Base-by-base conservation (phyloP, 2,113 vertebrate genomes). In the Oreochromis niloticus region DNA sequence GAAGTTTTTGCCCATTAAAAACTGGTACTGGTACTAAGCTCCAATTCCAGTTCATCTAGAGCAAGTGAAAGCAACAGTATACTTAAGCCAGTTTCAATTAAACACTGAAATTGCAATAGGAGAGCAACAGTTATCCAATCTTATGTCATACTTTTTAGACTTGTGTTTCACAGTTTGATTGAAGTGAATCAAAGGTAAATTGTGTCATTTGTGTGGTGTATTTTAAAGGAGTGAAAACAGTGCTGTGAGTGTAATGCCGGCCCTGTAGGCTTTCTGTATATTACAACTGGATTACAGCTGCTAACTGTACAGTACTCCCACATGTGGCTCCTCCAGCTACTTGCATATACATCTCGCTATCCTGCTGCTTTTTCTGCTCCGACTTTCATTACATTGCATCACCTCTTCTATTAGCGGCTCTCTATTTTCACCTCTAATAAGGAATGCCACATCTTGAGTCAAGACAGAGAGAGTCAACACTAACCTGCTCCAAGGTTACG, bases 401-500 rank as follows among this genome's bases (percentile, higher is more conserved):
- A 89, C 27, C 57, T 68, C 36, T 59, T 43, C 57, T 22, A 36
- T 17, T 56, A n/a, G 24, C 4, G 24, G 17, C 22, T 86, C 56
- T 90, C 71, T 34, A 66, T 73, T 86, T 91, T 80, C 36, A 52
- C 50, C 63, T 78, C 71, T 75, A 66, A 87, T 83, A 57, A 81
- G 52, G 85, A 90, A 75, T 41, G 8, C 24, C 24, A 50, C 6
- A 30, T 78, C 71, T 66, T 19, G 19, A 84, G 56, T 85, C 57
- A 63, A 91, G 57, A 86, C 79, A 54, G 57, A 34, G 19, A n/a
- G 4, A 4, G 82, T 83, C 52, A 83, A 48, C 34, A 61, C 34
- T n/a, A 86, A 84, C 61, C 61, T 90, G 90, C 68, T 68, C 78
- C 88, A 89, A 90, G 85, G 90, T 84, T 89, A 89, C 39, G 75